These are phyloP conservation scores for Conops quadrifasciatus DNA, from an alignment of 2,888 invertebrate genomes.

Conservation along the genomic window DNA sequence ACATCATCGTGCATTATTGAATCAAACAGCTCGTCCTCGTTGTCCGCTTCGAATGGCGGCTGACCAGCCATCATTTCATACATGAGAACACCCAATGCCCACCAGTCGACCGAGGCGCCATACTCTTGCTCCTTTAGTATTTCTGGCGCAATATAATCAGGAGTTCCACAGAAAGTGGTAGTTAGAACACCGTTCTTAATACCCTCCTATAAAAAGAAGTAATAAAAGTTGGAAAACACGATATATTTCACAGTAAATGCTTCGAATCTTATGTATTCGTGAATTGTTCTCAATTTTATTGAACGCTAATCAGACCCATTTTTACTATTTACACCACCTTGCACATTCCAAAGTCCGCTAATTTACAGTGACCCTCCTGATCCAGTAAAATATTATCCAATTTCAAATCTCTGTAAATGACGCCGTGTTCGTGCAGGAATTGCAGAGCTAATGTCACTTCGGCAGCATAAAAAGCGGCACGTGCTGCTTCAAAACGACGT, in stretches of 20 bases:
- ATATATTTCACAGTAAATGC: neutral
- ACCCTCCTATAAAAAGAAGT: slow-evolving; percentile 55
- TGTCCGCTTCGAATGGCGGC: slow-evolving; percentile 99
- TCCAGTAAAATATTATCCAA: slow-evolving; percentile 98
- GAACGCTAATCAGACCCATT: slow-evolving; percentile 4
- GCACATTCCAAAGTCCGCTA: slow-evolving; percentile 98
- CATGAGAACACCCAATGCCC: slow-evolving; percentile 97
- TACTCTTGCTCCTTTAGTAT: slow-evolving; percentile 93
- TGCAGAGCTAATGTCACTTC: slow-evolving; percentile 97
- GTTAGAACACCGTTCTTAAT: slow-evolving; percentile 82
- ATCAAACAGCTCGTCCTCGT: slow-evolving; percentile 99
- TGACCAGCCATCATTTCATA: slow-evolving; percentile 99
- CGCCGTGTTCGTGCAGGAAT: slow-evolving; percentile 96
- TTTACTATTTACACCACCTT: slow-evolving; percentile 78
- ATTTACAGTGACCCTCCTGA: slow-evolving; percentile 92
- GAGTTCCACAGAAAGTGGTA: slow-evolving; percentile 99
- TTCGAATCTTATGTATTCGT: slow-evolving; percentile 1
- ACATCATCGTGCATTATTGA: slow-evolving; percentile 98
- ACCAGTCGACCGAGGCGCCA: slow-evolving; percentile 91
- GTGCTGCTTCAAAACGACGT: slow-evolving; percentile 95
- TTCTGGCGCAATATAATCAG: slow-evolving; percentile 99
- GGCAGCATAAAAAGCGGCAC: slow-evolving; percentile 94
- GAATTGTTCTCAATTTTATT: slow-evolving; percentile 4
- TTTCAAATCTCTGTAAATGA: slow-evolving; percentile 98
- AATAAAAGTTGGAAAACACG: too few relatives aligned